Evolutionary conservation across 2,113 vertebrate species (phyloP).

Genomic region (Albula goreensis): DNA sequence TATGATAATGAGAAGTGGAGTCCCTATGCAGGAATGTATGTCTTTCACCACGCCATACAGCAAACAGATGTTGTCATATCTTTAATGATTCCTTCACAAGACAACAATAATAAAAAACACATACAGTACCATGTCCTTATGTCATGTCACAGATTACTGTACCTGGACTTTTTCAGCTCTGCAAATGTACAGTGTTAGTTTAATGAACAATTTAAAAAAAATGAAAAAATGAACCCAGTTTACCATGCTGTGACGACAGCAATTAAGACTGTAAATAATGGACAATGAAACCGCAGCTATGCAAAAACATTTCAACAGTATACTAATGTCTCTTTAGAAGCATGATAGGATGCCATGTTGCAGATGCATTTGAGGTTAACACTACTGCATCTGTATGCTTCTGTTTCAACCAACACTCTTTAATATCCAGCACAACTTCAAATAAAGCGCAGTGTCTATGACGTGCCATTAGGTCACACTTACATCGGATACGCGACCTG

Average conservation of each 20-base stretch:
- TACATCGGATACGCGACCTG: neutral
- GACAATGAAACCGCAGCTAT: neutral
- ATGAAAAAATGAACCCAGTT: neutral
- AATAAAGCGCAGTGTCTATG: neutral
- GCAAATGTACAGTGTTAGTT: neutral
- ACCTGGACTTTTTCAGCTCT: neutral
- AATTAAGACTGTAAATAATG: neutral
- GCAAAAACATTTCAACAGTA: neutral
- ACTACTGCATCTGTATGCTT: constrained; percentile 5
- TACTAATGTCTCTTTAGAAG: neutral
- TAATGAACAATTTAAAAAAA: neutral
- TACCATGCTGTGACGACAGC: neutral
- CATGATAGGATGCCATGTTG: neutral
- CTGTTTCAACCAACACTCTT: neutral
- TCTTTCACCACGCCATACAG: neutral
- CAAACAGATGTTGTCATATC: neutral
- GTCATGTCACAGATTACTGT: neutral
- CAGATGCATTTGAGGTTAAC: constrained; percentile 8
- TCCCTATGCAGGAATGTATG: neutral
- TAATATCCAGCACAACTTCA: neutral
- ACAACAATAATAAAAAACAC: neutral
- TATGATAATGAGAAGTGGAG: neutral
- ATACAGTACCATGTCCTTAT: neutral
- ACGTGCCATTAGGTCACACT: neutral
- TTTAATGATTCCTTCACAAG: neutral